These are phyloP conservation scores for Hyles lineata DNA, from an alignment of 2,888 invertebrate genomes.

Conservation along the genomic window DNA sequence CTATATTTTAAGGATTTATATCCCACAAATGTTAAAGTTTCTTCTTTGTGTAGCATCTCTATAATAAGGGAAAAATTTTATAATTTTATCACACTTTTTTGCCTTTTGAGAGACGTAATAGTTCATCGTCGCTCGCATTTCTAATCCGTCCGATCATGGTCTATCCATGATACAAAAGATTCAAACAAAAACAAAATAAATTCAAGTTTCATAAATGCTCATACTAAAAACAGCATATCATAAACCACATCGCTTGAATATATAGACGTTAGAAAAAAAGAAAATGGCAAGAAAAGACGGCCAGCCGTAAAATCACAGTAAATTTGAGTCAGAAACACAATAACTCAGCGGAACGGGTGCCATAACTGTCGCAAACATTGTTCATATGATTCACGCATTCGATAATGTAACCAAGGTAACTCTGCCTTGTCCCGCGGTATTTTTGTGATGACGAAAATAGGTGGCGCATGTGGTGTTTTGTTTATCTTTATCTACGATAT, in stretches of 20 bases:
- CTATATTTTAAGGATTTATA: background rate
- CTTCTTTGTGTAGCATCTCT: too few relatives aligned
- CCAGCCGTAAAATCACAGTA: slow-evolving; percentile 75
- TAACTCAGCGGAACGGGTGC: slow-evolving; percentile 74
- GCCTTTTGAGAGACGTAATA: too few relatives aligned
- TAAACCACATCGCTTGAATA: slow-evolving; percentile 11
- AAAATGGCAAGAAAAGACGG: slow-evolving; percentile 47
- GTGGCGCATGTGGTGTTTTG: slow-evolving; percentile 2
- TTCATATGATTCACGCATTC: slow-evolving; percentile 77
- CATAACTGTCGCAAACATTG: slow-evolving; percentile 81
- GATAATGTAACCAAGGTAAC: slow-evolving; percentile 40
- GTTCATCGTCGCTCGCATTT: too few relatives aligned
- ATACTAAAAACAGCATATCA: too few relatives aligned
- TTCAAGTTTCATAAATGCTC: too few relatives aligned
- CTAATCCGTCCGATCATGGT: too few relatives aligned
- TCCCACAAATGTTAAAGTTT: too few relatives aligned
- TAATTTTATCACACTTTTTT: too few relatives aligned
- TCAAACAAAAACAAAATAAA: too few relatives aligned
- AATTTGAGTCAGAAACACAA: slow-evolving; percentile 76
- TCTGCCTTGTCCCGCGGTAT: slow-evolving; percentile 61
- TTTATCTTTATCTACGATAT: background rate
- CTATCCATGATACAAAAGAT: too few relatives aligned
- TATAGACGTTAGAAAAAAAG: slow-evolving; percentile 58
- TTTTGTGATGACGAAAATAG: slow-evolving; percentile 28
- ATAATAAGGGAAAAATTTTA: too few relatives aligned